A percentile compares a stretch with the other conserved stretches of the same genome.
phyloP scores from a whole-genome alignment of 53 echinoderm and acorn worm genomes.

The Holothuria leucospilota region DNA sequence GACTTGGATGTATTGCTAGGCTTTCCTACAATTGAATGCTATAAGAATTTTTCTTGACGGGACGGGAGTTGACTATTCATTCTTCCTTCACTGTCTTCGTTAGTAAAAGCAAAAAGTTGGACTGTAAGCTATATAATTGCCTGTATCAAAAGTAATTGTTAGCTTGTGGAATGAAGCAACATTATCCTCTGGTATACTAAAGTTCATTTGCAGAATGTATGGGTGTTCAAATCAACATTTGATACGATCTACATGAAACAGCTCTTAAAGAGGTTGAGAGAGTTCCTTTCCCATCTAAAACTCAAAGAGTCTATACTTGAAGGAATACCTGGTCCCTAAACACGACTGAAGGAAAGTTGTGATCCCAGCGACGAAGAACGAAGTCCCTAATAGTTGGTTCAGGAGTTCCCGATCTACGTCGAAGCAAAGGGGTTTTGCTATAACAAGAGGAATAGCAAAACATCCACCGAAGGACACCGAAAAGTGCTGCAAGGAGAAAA shows the following conservation, averaged over 20 bases:
- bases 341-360: conserved; percentile 20
- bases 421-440: conserved; percentile 23
- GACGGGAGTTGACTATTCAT: too few species aligned
- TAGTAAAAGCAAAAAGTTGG: too few species aligned
- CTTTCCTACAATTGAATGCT: too few species aligned
- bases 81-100: too few species aligned
- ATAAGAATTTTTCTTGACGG: too few species aligned
- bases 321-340: conserved; percentile 9
- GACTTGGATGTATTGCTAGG: too few species aligned
- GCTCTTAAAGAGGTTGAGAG: too few species aligned
- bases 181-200: background rate
- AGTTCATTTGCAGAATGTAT: too few species aligned
- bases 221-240: background rate
- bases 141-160: too few species aligned
- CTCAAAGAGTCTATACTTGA: background rate
- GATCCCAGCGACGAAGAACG: conserved; percentile 41
- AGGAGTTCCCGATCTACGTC: conserved; percentile 25
- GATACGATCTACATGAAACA: background rate
- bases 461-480: conserved; percentile 26
- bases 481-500: conserved; percentile 25
- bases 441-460: conserved; percentile 29
- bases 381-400: conserved; percentile 34
- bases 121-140: too few species aligned
- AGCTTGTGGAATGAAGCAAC: background rate
- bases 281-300: too few species aligned